phyloP scores from a whole-genome alignment of 2,797 vertebrate species.

The Tarsius wallacei region DNA sequence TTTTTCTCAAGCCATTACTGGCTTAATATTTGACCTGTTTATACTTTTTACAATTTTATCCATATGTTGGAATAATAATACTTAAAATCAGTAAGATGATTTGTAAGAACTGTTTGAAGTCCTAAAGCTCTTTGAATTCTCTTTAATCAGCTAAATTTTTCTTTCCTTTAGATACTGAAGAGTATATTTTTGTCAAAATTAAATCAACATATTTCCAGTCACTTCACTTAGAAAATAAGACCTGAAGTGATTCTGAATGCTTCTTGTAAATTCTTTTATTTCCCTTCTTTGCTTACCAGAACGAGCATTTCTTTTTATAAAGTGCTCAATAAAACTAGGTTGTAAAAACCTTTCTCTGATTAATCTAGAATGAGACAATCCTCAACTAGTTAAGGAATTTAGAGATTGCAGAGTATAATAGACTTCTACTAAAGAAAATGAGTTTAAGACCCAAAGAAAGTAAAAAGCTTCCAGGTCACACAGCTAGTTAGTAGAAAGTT shows the following conservation, averaged over 20 bases:
- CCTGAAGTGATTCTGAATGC: constrained; percentile 53
- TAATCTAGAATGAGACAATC: constrained; percentile 39
- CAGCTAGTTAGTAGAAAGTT: background rate
- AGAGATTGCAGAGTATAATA: background rate
- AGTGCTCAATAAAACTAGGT: background rate
- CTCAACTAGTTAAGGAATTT: constrained; percentile 56
- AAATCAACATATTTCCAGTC: constrained; percentile 63
- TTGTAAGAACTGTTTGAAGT: constrained; percentile 80
- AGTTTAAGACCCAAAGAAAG: background rate
- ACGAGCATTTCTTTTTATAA: constrained; percentile 51
- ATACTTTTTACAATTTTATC: constrained; percentile 74
- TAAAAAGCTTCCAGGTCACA: background rate
- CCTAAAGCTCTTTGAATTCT: constrained; percentile 73
- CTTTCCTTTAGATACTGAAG: constrained; percentile 53
- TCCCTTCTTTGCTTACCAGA: constrained; percentile 62
- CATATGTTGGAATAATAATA: constrained; percentile 65
- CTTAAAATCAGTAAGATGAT: constrained; percentile 79
- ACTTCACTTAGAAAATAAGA: constrained; percentile 71
- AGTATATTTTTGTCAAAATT: constrained; percentile 72
- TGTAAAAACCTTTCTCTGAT: constrained; percentile 19
- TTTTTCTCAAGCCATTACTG: constrained; percentile 62
- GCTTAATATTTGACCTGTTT: constrained; percentile 75
- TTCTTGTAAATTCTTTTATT: constrained; percentile 72
- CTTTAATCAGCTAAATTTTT: constrained; percentile 73
- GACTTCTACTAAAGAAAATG: background rate